Conservation (phyloP, 2,113 vertebrate species). For the Arizona elegans region DNA sequence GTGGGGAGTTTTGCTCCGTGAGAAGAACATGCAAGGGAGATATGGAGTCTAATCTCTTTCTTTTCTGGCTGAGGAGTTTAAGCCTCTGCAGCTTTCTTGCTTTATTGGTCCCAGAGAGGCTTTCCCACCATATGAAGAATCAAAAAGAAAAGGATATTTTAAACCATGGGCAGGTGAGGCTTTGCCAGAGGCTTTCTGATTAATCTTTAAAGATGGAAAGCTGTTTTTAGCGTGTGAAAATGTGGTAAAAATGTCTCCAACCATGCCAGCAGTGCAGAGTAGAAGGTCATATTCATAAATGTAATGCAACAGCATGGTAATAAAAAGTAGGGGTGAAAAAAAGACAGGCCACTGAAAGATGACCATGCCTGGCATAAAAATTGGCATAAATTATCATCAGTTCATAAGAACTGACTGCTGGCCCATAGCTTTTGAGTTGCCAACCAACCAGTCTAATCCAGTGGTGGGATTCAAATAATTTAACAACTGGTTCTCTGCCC, state of each 20-base stretch:
- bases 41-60: not conserved
- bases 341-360: not conserved
- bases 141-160: not conserved
- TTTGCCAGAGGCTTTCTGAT: not conserved
- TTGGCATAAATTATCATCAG: not conserved
- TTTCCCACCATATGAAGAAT: not conserved
- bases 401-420: not conserved
- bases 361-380: not conserved
- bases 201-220: not conserved
- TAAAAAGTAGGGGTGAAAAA: not conserved
- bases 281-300: not conserved
- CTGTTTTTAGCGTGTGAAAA: too few species aligned
- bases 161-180: not conserved
- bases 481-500: too few species aligned
- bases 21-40: not conserved
- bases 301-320: not conserved
- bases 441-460: not conserved
- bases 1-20: not conserved
- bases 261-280: not conserved
- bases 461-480: too few species aligned
- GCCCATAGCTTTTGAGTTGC: not conserved
- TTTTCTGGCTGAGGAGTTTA: not conserved
- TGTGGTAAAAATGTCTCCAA: not conserved
- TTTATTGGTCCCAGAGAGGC: not conserved
- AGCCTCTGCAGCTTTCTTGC: not conserved